Evolutionary conservation across 30 jellyfish, hydroid and myxozoan species (phyloP), one percentile per base, ranked within the genome.

Genomic region (Phacellophora camtschatica): DNA sequence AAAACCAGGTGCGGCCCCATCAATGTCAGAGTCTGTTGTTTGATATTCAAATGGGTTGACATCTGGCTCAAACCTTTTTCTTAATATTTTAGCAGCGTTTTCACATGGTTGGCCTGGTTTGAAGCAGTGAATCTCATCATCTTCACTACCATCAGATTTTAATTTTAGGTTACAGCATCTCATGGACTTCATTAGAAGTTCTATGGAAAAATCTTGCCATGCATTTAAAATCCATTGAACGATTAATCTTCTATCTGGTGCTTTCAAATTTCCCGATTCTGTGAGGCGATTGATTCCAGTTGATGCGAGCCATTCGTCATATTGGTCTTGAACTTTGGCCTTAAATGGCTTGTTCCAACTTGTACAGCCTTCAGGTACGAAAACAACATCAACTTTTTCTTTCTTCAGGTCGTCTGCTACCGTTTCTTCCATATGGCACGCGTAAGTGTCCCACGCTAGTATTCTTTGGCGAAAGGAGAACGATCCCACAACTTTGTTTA

Each of bases 151-250:
- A 65, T 80, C 85, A 12, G 22, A 20, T 8, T 74, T 58, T 7
- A 42, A 28, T 18, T 41, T 62, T 76, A 80, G 42, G 1, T 49
- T 66, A 37, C 63, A 74, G 16, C 5, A 5, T 18, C 8, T 36
- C 46, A 74, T 53, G 46, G 79, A 51, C 23, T 74, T 37, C 29
- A 9, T 20, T 1, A 74, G 34, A 12, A 55, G 31, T 4, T 54
- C 49, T 12, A 10, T 2, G 0, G 77, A 18, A 4, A 74, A 36
- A 4, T 15, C 33, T 13, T 30, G 7, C 80, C 88, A 76, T 16
- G 80, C 74, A 25, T 50, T 74, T 12, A 79, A 24, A 18, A 79
- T 65, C 91, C 88, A 79, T 48, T 64, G 62, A 9, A 79, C 36
- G 48, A 65, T 48, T n/a, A 30, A 23, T 49, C 63, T 57, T 18